Percentiles rank a stretch among this genome's conserved stretches.
These are phyloP conservation scores for Sebastes goodei DNA, from an alignment of 2,797 vertebrate genomes.

Conservation along the genomic window DNA sequence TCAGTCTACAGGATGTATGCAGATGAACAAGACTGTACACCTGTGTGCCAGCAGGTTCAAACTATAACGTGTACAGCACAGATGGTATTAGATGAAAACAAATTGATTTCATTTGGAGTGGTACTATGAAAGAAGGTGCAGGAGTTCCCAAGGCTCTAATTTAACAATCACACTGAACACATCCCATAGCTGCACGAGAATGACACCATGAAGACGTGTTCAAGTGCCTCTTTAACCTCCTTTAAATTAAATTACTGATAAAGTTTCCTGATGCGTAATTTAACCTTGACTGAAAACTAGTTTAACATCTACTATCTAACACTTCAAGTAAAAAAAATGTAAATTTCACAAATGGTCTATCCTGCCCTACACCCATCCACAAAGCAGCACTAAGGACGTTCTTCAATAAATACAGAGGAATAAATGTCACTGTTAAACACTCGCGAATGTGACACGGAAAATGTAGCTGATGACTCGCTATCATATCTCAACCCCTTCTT, in stretches of 20 bases:
- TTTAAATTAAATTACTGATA: not conserved
- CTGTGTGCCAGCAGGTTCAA: constrained; percentile 8
- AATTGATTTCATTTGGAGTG: not conserved
- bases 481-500: constrained; percentile 29
- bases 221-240: not conserved
- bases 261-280: not conserved
- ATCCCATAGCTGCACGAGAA: not conserved
- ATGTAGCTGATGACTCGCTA: constrained; percentile 38
- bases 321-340: not conserved
- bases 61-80: not conserved
- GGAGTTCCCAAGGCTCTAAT: not conserved
- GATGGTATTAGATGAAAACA: constrained; percentile 2
- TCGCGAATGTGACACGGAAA: constrained; percentile 12
- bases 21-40: constrained; percentile 2
- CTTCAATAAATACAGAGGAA: constrained; percentile 10
- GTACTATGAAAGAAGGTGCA: not conserved
- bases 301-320: not conserved
- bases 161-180: not conserved
- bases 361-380: not conserved
- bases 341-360: not conserved
- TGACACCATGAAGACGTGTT: not conserved
- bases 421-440: constrained; percentile 15
- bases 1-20: not conserved
- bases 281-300: not conserved
- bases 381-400: not conserved